These are phyloP conservation scores for Drosophila lini DNA, from an alignment of 1,140 invertebrate genomes.

Conservation along the genomic window DNA sequence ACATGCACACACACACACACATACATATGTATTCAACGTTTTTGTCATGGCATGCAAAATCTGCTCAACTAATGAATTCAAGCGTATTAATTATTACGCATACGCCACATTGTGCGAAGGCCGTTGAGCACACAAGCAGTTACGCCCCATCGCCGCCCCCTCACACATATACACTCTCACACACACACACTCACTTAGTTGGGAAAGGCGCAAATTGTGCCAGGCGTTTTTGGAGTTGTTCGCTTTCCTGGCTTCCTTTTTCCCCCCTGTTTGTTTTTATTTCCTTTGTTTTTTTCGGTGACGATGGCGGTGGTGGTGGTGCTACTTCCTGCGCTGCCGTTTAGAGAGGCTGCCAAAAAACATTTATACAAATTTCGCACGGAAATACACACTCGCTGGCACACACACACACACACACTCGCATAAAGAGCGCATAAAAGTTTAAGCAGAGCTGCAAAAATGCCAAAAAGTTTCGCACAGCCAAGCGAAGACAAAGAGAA, in stretches of 20 bases:
- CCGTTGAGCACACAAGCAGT: constrained; percentile 56
- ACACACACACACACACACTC: constrained; percentile 13
- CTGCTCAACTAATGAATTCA: constrained; percentile 82
- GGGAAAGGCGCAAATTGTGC: constrained; percentile 71
- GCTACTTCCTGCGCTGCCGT: constrained; percentile 77
- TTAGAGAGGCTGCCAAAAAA: constrained; percentile 79
- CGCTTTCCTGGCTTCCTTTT: constrained; percentile 15
- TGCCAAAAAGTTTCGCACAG: constrained; percentile 76
- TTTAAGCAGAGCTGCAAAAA: constrained; percentile 81
- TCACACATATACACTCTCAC: neutral
- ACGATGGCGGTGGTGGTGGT: constrained; percentile 52
- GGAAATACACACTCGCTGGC: constrained; percentile 62
- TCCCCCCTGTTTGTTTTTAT: constrained; percentile 22
- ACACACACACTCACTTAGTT: constrained; percentile 8
- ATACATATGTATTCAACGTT: constrained; percentile 24
- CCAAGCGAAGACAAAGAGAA: constrained; percentile 63
- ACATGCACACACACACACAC: constrained; percentile 4
- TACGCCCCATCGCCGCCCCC: constrained; percentile 14
- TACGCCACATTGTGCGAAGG: constrained; percentile 80
- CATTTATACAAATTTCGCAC: constrained; percentile 81
- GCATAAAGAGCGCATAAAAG: constrained; percentile 69
- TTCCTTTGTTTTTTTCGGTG: constrained; percentile 15
- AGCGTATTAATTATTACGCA: constrained; percentile 83
- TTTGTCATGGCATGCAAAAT: constrained; percentile 76
- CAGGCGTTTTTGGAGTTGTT: constrained; percentile 55